Evolutionary conservation across 2,113 vertebrate genomes (phyloP), one percentile per base, ranked within the genome.

Genomic region (Circaetus cinerascens): DNA sequence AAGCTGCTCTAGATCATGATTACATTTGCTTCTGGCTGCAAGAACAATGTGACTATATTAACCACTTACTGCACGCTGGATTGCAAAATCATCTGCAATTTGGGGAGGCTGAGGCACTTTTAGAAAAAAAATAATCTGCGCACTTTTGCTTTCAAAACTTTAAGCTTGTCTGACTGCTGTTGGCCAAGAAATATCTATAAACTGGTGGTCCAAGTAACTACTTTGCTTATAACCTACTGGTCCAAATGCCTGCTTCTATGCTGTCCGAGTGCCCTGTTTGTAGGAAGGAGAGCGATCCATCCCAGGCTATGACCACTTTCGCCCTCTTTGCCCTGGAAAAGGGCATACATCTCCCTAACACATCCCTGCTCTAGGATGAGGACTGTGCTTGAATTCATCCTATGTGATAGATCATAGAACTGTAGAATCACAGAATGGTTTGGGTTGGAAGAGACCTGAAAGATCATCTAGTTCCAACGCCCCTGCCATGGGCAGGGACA

Each of bases 51-150:
- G n/a, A 23, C n/a, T 56, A 6, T 21, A 15, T 59, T 30, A 67
- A 64, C 10, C 27, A 9, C 51, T 55, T 22, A 10, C 29, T 27
- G 56, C 68, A 40, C 0, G 0, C 68, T 15, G 46, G 32, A 43
- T 38, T 60, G 55, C 36, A 41, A 50, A 36, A 10, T 23, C 51
- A 53, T 13, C n/a, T 13, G 10, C 38, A 16, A 6, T 53, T 4
- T 8, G 21, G 29, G 60, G 20, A 41, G 23, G 41, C 18, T 0
- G 0, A 18, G 22, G 53, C 10, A 12, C 36, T 69, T 34, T 69
- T 34, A 9, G 15, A n/a, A n/a, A 55, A 15, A 45, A 60, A 50
- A 51, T 4, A 9, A 50, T 17, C 30, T 19, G 10, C 60, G 22
- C 17, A 27, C 13, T 63, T 69, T 19, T 36, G 13, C 50, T 43